These are phyloP conservation scores for Aphelinus atriplicis DNA, from an alignment of 1,140 invertebrate species.

Conservation along the genomic window DNA sequence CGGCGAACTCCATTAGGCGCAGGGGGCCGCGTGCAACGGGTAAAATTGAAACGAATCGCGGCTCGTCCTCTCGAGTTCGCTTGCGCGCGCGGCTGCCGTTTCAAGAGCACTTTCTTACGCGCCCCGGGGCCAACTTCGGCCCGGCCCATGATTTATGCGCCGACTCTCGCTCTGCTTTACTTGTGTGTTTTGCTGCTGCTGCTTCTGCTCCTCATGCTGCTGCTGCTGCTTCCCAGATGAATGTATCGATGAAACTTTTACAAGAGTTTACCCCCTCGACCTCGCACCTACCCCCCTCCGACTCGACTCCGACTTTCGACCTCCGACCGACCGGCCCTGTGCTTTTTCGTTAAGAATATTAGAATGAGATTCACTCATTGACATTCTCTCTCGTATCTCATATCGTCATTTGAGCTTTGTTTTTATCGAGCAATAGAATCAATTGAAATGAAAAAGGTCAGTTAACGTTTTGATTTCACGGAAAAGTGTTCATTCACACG, in stretches of 20 bases:
- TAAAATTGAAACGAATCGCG: conserved; percentile 52
- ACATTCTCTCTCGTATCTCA: too few species aligned
- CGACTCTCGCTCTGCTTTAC: conserved; percentile 12
- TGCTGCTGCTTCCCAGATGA: conserved; percentile 19
- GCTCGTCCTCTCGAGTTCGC: conserved; percentile 39
- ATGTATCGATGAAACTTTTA: conserved; percentile 37
- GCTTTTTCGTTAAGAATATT: too few species aligned
- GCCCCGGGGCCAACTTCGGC: conserved; percentile 43
- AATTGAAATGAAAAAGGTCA: too few species aligned
- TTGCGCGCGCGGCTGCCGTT: conserved; percentile 25
- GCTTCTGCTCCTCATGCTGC: background rate
- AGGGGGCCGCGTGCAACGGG: conserved; percentile 31
- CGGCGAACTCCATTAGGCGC: conserved; percentile 44
- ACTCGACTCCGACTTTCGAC: too few species aligned
- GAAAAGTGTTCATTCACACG: too few species aligned
- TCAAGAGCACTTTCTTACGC: conserved; percentile 36
- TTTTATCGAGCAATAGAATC: too few species aligned
- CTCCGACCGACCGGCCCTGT: too few species aligned
- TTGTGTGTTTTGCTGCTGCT: conserved; percentile 8
- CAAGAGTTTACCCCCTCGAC: conserved; percentile 20
- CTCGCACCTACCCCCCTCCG: background rate
- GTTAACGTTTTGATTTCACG: too few species aligned
- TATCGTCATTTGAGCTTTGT: too few species aligned
- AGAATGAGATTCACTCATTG: too few species aligned
- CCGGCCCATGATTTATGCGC: conserved; percentile 38